Evolutionary conservation across 2,888 invertebrate genomes (phyloP).

Genomic region (Arrhopalites spinosus): DNA sequence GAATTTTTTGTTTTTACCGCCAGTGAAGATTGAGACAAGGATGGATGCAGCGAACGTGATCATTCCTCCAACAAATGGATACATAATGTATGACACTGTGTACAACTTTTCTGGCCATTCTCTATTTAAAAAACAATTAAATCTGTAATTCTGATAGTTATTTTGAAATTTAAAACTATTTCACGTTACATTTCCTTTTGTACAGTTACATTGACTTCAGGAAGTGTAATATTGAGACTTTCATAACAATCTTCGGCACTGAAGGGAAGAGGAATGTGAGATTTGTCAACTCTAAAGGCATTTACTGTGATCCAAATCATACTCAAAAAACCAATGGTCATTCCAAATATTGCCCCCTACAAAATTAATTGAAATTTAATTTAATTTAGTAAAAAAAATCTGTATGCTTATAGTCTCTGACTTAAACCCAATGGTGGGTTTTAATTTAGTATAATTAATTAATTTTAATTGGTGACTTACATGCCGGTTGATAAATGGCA

Average conservation of each 20-base stretch:
- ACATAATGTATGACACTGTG: constrained; percentile 43
- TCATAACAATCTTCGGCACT: constrained; percentile 44
- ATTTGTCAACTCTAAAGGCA: constrained; percentile 46
- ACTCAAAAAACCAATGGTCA: constrained; percentile 44
- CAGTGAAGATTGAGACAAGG: constrained; percentile 39
- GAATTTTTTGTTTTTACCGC: constrained; percentile 32
- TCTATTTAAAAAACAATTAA: constrained; percentile 23
- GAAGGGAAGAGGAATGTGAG: constrained; percentile 50
- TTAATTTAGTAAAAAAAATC: too few species aligned
- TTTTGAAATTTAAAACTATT: background rate
- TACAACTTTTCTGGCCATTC: constrained; percentile 47
- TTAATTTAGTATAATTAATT: too few species aligned
- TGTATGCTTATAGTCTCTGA: too few species aligned
- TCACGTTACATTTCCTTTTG: too few species aligned
- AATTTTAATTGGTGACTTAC: too few species aligned
- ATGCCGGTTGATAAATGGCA: constrained; percentile 51
- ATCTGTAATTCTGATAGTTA: too few species aligned
- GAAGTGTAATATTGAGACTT: background rate
- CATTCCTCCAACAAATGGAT: constrained; percentile 43
- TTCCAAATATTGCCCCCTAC: constrained; percentile 52
- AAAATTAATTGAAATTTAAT: background rate
- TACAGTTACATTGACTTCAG: background rate
- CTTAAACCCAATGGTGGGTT: too few species aligned
- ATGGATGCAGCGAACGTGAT: constrained; percentile 38
- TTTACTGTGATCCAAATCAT: constrained; percentile 51